Conservation (phyloP, 2,797 vertebrate species). For the Diglossa cyanea region DNA sequence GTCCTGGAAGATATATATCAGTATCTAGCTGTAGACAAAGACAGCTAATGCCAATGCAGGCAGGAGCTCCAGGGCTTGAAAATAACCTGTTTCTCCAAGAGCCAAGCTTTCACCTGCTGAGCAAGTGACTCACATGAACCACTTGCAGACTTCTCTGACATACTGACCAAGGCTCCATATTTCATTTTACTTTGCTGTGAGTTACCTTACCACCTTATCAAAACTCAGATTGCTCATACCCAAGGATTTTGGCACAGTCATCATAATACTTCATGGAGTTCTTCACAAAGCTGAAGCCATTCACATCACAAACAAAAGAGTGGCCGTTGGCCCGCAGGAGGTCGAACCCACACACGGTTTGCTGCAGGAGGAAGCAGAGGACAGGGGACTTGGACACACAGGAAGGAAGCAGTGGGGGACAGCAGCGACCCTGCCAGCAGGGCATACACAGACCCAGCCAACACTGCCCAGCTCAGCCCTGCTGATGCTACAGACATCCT, state of each 20-base stretch:
- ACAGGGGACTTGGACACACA: background rate
- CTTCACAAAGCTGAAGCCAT: conserved; percentile 99
- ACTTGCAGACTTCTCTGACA: background rate
- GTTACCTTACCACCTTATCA: background rate
- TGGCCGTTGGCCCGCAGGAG: conserved; percentile 95
- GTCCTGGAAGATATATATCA: background rate
- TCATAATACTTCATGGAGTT: conserved; percentile 99
- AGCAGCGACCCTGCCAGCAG: background rate
- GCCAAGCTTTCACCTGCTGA: background rate
- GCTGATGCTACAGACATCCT: background rate
- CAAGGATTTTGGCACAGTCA: conserved; percentile 98
- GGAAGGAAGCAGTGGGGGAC: background rate
- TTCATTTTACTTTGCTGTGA: background rate
- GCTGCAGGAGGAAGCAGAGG: conserved; percentile 76
- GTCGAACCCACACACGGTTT: conserved; percentile 98
- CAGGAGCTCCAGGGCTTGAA: background rate
- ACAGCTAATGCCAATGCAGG: background rate
- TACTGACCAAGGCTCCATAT: background rate
- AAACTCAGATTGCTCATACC: conserved; percentile 74
- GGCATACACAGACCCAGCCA: background rate
- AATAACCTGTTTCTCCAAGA: background rate
- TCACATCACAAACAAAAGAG: conserved; percentile 97
- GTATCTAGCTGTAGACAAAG: background rate
- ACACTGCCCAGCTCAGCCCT: background rate
- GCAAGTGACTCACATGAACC: background rate